A percentile compares a stretch with the other conserved stretches of the same genome.
phyloP scores from a whole-genome alignment of 37 sponge, comb jelly and placozoan genomes.

The Hexactinellida sp. region DNA sequence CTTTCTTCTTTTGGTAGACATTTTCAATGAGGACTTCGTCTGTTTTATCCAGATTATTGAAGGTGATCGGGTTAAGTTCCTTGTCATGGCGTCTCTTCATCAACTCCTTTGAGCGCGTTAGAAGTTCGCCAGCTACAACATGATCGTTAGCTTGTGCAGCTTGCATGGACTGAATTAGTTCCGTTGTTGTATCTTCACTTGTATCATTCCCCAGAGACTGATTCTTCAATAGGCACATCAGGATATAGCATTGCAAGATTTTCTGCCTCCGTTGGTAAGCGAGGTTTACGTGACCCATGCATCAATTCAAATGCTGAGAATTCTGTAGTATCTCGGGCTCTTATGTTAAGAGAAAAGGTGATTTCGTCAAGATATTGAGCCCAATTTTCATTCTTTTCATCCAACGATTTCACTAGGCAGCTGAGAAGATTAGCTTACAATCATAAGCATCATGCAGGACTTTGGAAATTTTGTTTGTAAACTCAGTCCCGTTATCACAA shows the following conservation, averaged over 20 bases:
- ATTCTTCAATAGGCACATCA: neutral
- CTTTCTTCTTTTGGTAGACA: neutral
- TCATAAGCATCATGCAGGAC: too few relatives aligned
- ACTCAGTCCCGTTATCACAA: too few relatives aligned
- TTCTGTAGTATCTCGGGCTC: neutral
- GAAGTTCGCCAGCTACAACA: neutral
- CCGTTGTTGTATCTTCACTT: neutral
- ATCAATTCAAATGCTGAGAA: neutral
- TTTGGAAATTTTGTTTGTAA: too few relatives aligned
- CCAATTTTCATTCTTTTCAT: neutral
- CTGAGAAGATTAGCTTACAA: too few relatives aligned
- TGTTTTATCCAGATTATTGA: neutral
- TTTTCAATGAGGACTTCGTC: neutral
- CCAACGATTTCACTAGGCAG: neutral
- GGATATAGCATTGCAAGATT: neutral
- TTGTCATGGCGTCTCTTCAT: neutral
- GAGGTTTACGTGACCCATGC: neutral
- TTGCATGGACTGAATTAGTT: neutral
- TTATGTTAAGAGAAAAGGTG: neutral
- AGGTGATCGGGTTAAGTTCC: neutral
- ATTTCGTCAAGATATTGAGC: neutral
- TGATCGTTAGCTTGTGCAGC: neutral
- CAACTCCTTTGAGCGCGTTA: neutral
- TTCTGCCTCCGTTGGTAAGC: neutral
- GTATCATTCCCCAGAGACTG: neutral